phyloP scores from a whole-genome alignment of 2,113 vertebrate species.

The Macquaria ambigua region DNA sequence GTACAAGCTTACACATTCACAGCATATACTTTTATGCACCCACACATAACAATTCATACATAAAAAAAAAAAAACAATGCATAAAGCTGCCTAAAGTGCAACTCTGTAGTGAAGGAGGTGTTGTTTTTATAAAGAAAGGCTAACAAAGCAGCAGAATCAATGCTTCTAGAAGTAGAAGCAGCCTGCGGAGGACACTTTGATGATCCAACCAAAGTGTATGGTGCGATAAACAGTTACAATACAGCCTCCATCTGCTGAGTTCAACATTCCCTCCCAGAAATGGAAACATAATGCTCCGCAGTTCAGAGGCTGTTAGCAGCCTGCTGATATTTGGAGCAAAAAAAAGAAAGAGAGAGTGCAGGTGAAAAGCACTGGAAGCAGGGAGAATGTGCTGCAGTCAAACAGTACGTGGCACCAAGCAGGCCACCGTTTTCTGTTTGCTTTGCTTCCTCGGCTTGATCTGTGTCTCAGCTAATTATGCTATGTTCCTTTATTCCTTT shows the following conservation, averaged over 20 bases:
- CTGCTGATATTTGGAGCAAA: slow-evolving; percentile 36
- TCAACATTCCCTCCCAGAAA: slow-evolving; percentile 36
- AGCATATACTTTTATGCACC: slow-evolving; percentile 1
- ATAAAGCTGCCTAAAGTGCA: slow-evolving; percentile 46
- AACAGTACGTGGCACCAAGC: slow-evolving; percentile 29
- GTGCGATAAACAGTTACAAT: slow-evolving; percentile 47
- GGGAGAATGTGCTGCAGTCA: slow-evolving; percentile 36
- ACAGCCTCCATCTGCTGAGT: slow-evolving; percentile 47
- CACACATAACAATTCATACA: slow-evolving; percentile 23
- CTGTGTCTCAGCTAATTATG: slow-evolving; percentile 60
- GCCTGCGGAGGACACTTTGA: slow-evolving; percentile 64
- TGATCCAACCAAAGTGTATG: slow-evolving; percentile 42
- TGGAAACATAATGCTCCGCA: slow-evolving; percentile 40
- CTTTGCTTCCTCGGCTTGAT: slow-evolving; percentile 35
- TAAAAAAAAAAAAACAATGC: background rate
- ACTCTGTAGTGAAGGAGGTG: slow-evolving; percentile 26
- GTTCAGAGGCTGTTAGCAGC: slow-evolving; percentile 34
- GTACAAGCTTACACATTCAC: slow-evolving; percentile 1
- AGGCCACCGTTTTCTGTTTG: slow-evolving; percentile 35
- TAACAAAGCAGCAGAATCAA: slow-evolving; percentile 67
- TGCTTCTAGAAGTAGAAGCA: slow-evolving; percentile 25
- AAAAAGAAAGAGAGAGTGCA: background rate
- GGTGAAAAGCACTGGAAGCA: slow-evolving; percentile 11
- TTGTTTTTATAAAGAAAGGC: slow-evolving; percentile 53
- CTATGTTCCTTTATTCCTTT: slow-evolving; percentile 34